These are phyloP conservation scores for Echiichthys vipera DNA, from an alignment of 2,797 vertebrate species.

Conservation along the genomic window DNA sequence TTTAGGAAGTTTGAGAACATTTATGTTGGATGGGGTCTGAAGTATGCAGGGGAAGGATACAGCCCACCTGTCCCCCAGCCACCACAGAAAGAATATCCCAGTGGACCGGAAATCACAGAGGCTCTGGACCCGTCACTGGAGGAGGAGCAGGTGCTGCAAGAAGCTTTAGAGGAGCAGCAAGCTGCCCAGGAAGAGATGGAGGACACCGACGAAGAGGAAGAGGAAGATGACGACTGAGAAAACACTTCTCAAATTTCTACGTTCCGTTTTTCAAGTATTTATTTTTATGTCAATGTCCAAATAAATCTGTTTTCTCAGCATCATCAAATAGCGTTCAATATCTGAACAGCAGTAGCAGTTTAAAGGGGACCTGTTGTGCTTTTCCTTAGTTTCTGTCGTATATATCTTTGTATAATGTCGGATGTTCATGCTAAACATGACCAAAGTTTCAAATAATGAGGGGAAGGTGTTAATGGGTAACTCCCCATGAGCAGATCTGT, in stretches of 20 bases:
- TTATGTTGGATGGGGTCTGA: conserved; percentile 95
- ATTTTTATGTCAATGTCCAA: background rate
- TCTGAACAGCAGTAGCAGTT: no score
- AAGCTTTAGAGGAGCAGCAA: conserved; percentile 81
- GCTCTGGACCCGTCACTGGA: conserved; percentile 87
- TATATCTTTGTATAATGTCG: no score
- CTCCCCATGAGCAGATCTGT: no score
- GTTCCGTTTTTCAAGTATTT: background rate
- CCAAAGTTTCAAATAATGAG: no score
- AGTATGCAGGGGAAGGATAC: conserved; percentile 86
- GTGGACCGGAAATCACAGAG: conserved; percentile 87
- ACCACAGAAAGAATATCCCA: conserved; percentile 86
- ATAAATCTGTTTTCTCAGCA: conserved; percentile 32
- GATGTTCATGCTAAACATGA: no score
- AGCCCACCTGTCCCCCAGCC: conserved; percentile 76
- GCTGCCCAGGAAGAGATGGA: conserved; percentile 81
- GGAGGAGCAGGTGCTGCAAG: conserved; percentile 87
- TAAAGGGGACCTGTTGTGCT: no score
- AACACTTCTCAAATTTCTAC: background rate
- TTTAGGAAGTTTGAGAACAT: conserved; percentile 93
- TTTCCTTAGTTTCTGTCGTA: no score
- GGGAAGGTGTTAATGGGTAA: no score
- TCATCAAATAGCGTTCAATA: background rate
- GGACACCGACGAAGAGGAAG: conserved; percentile 84
- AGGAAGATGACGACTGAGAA: conserved; percentile 73